Evolutionary conservation across 2,888 invertebrate genomes (phyloP), one percentile per base, ranked within the genome.

Genomic region (Plemyria rubiginata): DNA sequence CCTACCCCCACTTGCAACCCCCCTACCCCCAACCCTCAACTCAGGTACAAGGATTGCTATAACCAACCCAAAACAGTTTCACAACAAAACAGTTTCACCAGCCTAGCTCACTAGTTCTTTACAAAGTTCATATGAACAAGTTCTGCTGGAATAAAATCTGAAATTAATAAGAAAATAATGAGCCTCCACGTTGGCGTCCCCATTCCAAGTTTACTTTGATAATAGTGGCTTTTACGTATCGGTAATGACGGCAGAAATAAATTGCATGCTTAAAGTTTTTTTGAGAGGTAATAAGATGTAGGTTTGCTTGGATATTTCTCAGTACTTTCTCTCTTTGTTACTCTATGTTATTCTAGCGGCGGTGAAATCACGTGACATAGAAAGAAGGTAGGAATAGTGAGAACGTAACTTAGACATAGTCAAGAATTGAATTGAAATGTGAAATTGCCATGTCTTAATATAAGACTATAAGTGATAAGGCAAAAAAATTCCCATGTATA

Each of bases 131-230:
- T 51, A 40, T 49, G 15, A 54, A 22, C 22, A 38, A 32, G 50
- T 29, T 48, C 22, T 32, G 28, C 11, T 52, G 22, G 32, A 45
- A 40, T 51, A 28, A 57, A 57, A 54, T 54, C 36, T 49, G 49
- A 53, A 53, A 48, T 53, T 40, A 56, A 57, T 54, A 60, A 41
- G 61, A 53, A 53, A 56, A 57, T 62, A 62, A 53, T 62, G 56
- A 62, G 43, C 56, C 52, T 56, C 32, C 32, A 55, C 53, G 56
- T 22, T 32, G 32, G 43, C 53, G 50, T 58, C 32, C 29, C 38
- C 49, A 49, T 54, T 50, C 41, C 54, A 54, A 58, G 54, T 62
- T 62, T 54, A 54, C 49, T 54, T 62, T 62, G 54, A 54, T 58
- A 54, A 54, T 58, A 54, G 62, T 46, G 13, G 15, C 46, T 58